phyloP scores from a whole-genome alignment of 2,888 invertebrate species.

The Drosophila quasianomalipes region DNA sequence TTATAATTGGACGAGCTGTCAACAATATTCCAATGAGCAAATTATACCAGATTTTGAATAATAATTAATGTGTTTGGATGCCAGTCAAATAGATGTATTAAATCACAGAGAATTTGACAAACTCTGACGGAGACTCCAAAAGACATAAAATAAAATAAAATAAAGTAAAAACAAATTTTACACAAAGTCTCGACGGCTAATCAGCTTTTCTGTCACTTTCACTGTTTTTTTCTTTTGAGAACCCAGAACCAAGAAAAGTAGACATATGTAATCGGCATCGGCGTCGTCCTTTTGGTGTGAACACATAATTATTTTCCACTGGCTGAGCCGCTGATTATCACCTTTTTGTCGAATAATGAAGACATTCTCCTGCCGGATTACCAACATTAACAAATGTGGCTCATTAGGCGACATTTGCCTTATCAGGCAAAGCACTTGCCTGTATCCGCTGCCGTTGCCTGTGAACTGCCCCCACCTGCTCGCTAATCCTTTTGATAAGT shows the following conservation, averaged over 20 bases:
- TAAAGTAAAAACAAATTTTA: neutral
- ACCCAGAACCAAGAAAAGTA: neutral
- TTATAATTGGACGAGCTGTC: neutral
- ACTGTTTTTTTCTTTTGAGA: neutral
- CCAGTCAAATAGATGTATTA: too few relatives aligned
- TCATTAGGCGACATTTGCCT: constrained; percentile 57
- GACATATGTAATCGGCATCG: constrained; percentile 1
- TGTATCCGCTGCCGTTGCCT: constrained; percentile 17
- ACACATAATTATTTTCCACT: constrained; percentile 33
- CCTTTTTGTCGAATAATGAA: constrained; percentile 34
- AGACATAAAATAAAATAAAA: neutral
- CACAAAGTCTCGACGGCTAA: neutral
- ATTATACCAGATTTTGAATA: neutral
- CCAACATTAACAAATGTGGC: constrained; percentile 54
- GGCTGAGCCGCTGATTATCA: constrained; percentile 57
- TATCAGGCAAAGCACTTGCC: constrained; percentile 50
- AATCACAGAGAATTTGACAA: neutral
- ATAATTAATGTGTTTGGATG: neutral
- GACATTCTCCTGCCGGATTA: constrained; percentile 23
- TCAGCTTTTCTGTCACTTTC: neutral
- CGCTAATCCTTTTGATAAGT: constrained; percentile 60
- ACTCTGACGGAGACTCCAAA: neutral
- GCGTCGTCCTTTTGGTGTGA: constrained; percentile 37
- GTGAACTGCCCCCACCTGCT: neutral
- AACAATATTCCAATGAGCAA: neutral